These are phyloP conservation scores for Spongilla lacustris DNA, from an alignment of 37 sponge, comb jelly and placozoan species.

Conservation along the genomic window DNA sequence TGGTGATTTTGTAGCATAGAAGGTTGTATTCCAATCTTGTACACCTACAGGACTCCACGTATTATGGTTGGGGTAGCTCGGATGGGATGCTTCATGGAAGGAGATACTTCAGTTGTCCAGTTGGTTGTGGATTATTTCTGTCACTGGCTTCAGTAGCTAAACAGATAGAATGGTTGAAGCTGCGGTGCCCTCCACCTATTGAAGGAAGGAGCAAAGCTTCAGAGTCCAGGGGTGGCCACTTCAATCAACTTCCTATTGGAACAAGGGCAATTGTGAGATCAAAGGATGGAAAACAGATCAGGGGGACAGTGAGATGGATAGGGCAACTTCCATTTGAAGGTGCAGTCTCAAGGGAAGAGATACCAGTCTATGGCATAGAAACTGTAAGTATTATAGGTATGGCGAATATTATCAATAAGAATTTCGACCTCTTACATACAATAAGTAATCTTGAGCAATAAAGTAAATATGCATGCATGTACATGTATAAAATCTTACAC, in stretches of 20 bases:
- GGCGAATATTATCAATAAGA: no score
- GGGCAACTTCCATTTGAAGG: not conserved
- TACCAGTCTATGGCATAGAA: conserved; percentile 6
- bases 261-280: not conserved
- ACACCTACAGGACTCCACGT: conserved; percentile 36
- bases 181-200: not conserved
- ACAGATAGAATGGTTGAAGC: not conserved
- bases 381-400: conserved; percentile 11
- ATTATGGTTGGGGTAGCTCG: conserved; percentile 30
- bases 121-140: conserved; percentile 58
- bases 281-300: not conserved
- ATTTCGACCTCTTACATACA: no score
- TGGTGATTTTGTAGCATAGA: no score
- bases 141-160: conserved; percentile 26
- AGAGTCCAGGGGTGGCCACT: not conserved
- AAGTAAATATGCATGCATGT: no score
- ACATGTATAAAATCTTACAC: no score
- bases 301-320: not conserved
- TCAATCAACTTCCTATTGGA: not conserved
- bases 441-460: no score
- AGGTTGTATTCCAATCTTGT: no score
- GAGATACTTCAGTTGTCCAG: conserved; percentile 51
- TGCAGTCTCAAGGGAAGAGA: not conserved
- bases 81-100: conserved; percentile 45
- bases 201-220: not conserved